These are phyloP conservation scores for Montipora capitata DNA, from an alignment of 92 coral and sea anemone genomes.

Conservation along the genomic window DNA sequence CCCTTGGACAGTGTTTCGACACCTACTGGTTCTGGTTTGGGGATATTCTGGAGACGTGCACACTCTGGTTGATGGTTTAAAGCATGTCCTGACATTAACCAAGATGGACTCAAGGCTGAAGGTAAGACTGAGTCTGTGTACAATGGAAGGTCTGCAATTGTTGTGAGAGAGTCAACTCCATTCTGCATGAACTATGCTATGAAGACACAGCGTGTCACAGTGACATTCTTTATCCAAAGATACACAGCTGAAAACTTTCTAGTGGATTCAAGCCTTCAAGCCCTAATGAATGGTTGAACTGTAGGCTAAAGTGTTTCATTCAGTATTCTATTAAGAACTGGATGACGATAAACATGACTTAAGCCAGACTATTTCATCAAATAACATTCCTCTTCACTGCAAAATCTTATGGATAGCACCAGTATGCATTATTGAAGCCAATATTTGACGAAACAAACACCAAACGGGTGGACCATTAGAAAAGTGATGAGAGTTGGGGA, in stretches of 20 bases:
- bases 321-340: conserved; percentile 23
- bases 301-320: conserved; percentile 37
- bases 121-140: conserved; percentile 56
- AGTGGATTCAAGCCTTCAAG: conserved; percentile 70
- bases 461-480: conserved; percentile 1
- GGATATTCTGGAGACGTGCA: conserved; percentile 63
- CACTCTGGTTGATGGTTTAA: conserved; percentile 42
- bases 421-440: not conserved
- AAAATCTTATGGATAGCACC: conserved; percentile 3
- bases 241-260: conserved; percentile 67
- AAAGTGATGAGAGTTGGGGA: not conserved
- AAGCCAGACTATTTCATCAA: conserved; percentile 21
- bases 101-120: conserved; percentile 61
- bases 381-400: conserved; percentile 18
- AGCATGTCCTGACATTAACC: conserved; percentile 57
- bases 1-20: conserved; percentile 78
- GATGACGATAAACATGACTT: conserved; percentile 38
- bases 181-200: conserved; percentile 71
- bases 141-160: conserved; percentile 70
- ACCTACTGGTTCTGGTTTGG: conserved; percentile 41
- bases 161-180: conserved; percentile 73
- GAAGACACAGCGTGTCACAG: conserved; percentile 68
- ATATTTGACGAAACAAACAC: conserved; percentile 20
- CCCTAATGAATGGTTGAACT: conserved; percentile 65
- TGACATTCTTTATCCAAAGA: conserved; percentile 73